A percentile compares a stretch with the other conserved stretches of the same genome.
Evolutionary conservation across 2,797 vertebrate genomes (phyloP).

Genomic region (Aplochiton taeniatus): DNA sequence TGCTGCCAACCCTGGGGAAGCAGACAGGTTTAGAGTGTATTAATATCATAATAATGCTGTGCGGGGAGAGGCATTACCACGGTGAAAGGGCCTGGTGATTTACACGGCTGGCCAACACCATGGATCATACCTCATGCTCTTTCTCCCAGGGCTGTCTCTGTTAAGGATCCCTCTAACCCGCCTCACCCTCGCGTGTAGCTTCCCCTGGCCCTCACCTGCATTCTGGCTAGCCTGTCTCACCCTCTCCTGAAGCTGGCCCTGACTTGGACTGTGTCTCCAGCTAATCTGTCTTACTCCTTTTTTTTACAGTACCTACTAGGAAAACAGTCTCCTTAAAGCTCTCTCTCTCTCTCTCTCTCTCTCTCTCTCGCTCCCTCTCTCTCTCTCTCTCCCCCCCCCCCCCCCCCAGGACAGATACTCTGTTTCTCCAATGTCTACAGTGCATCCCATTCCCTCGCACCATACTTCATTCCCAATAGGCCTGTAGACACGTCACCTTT

Average conservation of each 20-base stretch:
- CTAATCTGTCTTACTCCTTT: slow-evolving; percentile 9
- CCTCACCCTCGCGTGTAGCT: no score
- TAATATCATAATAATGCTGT: slow-evolving; percentile 82
- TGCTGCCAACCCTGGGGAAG: slow-evolving; percentile 83
- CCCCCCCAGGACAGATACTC: no score
- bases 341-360: slow-evolving; percentile 1
- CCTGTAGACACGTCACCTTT: slow-evolving; percentile 63
- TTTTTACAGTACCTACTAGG: not conserved
- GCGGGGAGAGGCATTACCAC: slow-evolving; percentile 67
- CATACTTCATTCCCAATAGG: slow-evolving; percentile 25
- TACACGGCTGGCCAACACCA: slow-evolving; percentile 60
- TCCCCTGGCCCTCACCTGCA: no score
- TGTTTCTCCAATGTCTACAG: no score
- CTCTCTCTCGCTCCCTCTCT: not conserved
- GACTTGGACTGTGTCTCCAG: not conserved
- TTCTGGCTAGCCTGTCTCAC: slow-evolving; percentile 38
- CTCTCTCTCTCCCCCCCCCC: not conserved
- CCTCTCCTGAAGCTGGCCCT: slow-evolving; percentile 15
- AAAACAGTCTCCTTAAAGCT: slow-evolving; percentile 8
- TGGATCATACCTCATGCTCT: slow-evolving; percentile 57
- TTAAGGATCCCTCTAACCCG: not conserved
- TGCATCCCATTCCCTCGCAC: no score
- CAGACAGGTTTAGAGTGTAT: slow-evolving; percentile 81
- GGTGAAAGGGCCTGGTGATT: slow-evolving; percentile 67
- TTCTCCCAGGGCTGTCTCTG: not conserved